Conservation (phyloP, 2,113 vertebrate species). For the Oreochromis tanganicae region DNA sequence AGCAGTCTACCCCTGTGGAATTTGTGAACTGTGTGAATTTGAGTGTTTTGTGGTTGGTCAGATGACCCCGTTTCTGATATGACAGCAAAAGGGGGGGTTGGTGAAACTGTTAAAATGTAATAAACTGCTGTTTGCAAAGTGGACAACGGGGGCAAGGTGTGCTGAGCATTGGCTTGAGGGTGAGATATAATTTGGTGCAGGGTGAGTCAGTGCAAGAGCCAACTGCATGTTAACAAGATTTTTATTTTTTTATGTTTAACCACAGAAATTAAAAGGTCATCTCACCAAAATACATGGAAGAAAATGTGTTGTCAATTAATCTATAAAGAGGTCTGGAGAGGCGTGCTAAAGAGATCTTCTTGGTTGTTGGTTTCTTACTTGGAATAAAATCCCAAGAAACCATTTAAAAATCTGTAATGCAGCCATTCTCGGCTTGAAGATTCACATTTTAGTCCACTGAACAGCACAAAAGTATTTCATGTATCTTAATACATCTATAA, state of each 20-base stretch:
- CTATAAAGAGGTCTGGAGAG: neutral
- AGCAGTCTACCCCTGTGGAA: slow-evolving; percentile 5
- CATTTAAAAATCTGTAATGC: neutral
- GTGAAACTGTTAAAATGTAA: neutral
- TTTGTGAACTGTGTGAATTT: neutral
- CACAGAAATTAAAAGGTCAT: neutral
- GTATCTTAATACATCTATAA: neutral
- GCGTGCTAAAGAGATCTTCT: neutral
- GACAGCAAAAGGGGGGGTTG: neutral
- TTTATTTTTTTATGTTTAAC: neutral
- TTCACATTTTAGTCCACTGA: neutral
- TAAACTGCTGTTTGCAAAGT: neutral
- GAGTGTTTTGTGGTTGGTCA: neutral
- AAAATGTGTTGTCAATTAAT: neutral
- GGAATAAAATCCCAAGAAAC: neutral
- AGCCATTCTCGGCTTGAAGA: neutral
- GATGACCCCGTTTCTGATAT: neutral
- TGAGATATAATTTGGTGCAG: neutral
- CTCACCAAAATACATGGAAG: neutral
- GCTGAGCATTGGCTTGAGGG: neutral
- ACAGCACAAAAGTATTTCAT: neutral
- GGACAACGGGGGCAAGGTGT: neutral
- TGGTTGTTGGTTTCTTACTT: neutral
- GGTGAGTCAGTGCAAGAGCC: neutral
- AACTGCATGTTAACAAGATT: neutral